Base-by-base conservation (phyloP, 2,888 invertebrate genomes). In the Ennomos erosarius region DNA sequence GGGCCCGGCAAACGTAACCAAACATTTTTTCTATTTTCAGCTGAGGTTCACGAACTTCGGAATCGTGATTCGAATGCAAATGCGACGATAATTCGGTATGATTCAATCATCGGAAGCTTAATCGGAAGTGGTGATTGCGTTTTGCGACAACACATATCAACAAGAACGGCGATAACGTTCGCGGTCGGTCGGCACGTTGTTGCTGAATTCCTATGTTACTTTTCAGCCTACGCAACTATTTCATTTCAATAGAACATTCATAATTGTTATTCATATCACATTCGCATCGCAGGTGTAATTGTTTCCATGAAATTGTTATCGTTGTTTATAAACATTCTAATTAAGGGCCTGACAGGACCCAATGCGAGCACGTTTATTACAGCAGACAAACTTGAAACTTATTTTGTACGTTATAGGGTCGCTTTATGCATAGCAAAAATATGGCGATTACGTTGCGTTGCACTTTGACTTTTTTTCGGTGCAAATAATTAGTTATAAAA, bases 41-140 rank as follows among this genome's bases (percentile, higher is more conserved):
- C 57, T 65, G 62, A 74, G 73, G 76, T 78, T 78, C 73, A 64
- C 69, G 76, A 77, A 79, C 78, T 73, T 53, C 50, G 55, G 49
- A 58, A 58, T 58, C 78, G 78, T 78, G 81, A 72, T 65, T 60
- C 52, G 77, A 71, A 74, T 82, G 65, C 68, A 71, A 78, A 79
- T 65, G 61, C 39, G 16, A 13, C 40, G 34, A 38, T 51, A 43
- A 59, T 59, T 44, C 52, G 35, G 55, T 26, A 52, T 65, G 35
- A 50, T 54, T 52, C 40, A 44, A 45, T 64, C 53, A 75, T 72
- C 71, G 70, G 62, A 73, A 74, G 74, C 64, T 70, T 64, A 57
- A 65, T 71, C 72, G 71, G 65, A 59, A 59, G 64, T 53, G 16
- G 13, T 33, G 62, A 60, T 59, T 54, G 37, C 42, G 12, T 26